Percentiles rank a stretch among this genome's conserved stretches.
Evolutionary conservation across 2,113 vertebrate genomes (phyloP).

Genomic region (Pterocles gutturalis): DNA sequence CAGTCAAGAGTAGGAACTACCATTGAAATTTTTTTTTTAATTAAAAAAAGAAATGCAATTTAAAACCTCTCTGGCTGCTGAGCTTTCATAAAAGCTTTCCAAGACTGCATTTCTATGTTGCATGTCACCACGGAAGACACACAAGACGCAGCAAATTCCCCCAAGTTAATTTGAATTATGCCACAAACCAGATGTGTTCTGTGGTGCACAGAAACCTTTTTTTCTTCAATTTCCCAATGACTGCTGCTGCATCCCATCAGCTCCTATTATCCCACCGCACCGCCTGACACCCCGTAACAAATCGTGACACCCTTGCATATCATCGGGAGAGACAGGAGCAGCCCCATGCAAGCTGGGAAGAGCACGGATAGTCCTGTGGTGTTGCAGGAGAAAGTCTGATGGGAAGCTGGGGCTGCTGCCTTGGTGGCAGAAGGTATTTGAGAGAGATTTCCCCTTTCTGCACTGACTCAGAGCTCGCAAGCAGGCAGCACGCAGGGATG

Average conservation of each 20-base stretch:
- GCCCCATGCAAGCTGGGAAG: neutral
- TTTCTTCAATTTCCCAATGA: constrained; percentile 8
- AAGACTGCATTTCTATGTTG: neutral
- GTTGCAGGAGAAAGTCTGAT: neutral
- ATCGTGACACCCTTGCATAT: constrained; percentile 42
- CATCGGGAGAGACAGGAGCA: neutral
- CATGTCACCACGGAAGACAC: constrained; percentile 41
- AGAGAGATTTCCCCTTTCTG: neutral
- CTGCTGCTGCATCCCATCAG: constrained; percentile 60
- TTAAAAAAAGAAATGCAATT: neutral
- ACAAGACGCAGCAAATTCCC: neutral
- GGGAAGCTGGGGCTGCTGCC: neutral
- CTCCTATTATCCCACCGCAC: constrained; percentile 13
- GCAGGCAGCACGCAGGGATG: neutral
- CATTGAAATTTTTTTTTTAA: neutral
- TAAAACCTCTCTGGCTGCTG: neutral
- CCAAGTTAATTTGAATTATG: constrained; percentile 76
- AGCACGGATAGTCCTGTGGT: neutral
- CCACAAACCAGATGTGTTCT: constrained; percentile 80
- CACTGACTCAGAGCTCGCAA: neutral
- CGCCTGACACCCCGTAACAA: neutral
- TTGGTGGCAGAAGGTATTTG: neutral
- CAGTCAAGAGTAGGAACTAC: constrained; percentile 10
- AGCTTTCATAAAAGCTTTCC: neutral
- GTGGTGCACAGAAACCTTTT: constrained; percentile 62